A percentile compares a stretch with the other conserved stretches of the same genome.
Evolutionary conservation across 2,888 invertebrate species (phyloP).

Genomic region (Polydrusus pterygomalis): DNA sequence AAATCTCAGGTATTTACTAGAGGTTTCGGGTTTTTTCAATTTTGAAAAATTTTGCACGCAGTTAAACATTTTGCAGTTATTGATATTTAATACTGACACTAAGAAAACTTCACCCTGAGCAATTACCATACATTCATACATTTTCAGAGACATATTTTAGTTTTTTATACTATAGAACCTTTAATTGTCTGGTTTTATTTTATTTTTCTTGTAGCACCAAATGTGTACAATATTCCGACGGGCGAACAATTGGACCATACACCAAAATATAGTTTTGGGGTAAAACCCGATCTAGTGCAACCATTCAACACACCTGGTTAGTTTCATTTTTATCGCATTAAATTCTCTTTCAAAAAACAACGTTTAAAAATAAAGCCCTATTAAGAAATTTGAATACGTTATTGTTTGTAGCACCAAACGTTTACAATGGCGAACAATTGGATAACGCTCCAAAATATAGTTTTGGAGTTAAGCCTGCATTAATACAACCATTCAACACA

Average conservation of each 20-base stretch:
- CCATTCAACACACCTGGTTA: constrained; percentile 77
- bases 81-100: too few relatives aligned
- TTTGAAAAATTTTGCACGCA: too few relatives aligned
- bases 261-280: constrained; percentile 80
- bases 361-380: not conserved
- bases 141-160: not conserved
- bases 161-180: too few relatives aligned
- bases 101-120: too few relatives aligned
- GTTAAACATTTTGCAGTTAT: too few relatives aligned
- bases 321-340: constrained; percentile 25
- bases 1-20: too few relatives aligned
- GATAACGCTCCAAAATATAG: constrained; percentile 79
- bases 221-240: constrained; percentile 74
- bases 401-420: constrained; percentile 71
- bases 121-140: not conserved
- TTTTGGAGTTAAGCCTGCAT: constrained; percentile 78
- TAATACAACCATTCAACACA: constrained; percentile 75
- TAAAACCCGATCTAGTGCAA: constrained; percentile 76
- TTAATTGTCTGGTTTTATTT: not conserved
- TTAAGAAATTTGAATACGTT: not conserved
- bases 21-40: too few relatives aligned
- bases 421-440: constrained; percentile 74
- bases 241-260: constrained; percentile 76
- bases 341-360: not conserved
- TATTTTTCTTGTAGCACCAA: constrained; percentile 69